A percentile compares a stretch with the other conserved stretches of the same genome.
phyloP scores from a whole-genome alignment of 2,113 vertebrate genomes.

The Protobothrops mucrosquamatus region DNA sequence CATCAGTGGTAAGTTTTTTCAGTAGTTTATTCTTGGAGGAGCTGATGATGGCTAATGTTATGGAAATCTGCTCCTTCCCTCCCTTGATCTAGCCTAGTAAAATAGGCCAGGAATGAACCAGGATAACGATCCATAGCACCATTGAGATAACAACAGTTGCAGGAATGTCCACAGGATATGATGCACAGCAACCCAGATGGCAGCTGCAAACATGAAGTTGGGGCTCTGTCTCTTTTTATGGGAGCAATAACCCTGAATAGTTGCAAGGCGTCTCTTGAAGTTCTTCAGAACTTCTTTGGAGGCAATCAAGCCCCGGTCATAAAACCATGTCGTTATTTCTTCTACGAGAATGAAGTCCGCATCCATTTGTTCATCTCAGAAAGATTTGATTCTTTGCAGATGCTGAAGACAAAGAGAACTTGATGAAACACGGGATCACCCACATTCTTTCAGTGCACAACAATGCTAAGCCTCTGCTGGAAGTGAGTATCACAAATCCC shows the following conservation, averaged over 20 bases:
- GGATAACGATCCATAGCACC: not conserved
- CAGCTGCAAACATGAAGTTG: not conserved
- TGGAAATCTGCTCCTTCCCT: not conserved
- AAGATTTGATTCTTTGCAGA: constrained; percentile 58
- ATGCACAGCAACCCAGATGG: not conserved
- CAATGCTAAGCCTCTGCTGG: constrained; percentile 76
- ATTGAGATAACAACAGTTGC: not conserved
- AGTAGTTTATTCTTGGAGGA: not conserved
- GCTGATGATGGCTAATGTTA: not conserved
- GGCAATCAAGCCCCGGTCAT: not conserved
- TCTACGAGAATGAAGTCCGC: not conserved
- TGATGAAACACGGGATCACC: constrained; percentile 78
- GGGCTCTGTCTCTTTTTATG: not conserved
- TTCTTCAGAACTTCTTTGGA: not conserved
- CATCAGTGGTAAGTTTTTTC: constrained; percentile 76
- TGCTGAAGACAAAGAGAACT: constrained; percentile 77
- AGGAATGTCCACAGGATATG: not conserved
- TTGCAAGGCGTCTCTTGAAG: not conserved
- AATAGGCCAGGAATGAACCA: not conserved
- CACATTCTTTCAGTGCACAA: constrained; percentile 85
- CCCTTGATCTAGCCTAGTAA: not conserved
- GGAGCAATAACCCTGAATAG: not conserved
- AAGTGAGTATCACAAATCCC: constrained; percentile 63
- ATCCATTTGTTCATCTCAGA: not conserved
- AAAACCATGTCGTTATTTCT: not conserved